Evolutionary conservation across 1,140 invertebrate genomes (phyloP).

Genomic region (Oedothorax gibbosus): DNA sequence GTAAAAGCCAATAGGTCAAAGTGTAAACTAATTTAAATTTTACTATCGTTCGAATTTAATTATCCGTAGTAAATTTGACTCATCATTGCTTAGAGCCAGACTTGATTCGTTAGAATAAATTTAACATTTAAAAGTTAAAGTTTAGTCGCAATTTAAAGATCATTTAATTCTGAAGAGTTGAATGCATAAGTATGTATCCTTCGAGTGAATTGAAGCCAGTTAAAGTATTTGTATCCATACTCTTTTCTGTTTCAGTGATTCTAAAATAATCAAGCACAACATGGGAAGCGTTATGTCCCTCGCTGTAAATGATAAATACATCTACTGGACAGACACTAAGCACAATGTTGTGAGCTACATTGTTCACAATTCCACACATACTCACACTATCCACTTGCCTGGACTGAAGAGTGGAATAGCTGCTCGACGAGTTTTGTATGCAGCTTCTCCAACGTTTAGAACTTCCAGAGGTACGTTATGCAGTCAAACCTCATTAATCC

Average conservation of each 20-base stretch:
- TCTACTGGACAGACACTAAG: conserved; percentile 70
- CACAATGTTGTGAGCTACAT: conserved; percentile 15
- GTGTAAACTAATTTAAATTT: too few species aligned
- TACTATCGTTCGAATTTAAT: too few species aligned
- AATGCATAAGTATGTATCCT: too few species aligned
- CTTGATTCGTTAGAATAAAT: too few species aligned
- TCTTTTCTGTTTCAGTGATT: conserved; percentile 29
- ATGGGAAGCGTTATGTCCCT: conserved; percentile 63
- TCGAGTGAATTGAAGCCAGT: not conserved
- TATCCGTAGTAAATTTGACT: too few species aligned
- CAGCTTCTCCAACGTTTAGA: not conserved
- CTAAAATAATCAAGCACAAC: not conserved
- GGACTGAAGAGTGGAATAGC: not conserved
- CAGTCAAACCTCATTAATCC: not conserved
- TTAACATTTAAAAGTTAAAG: too few species aligned
- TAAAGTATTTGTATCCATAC: not conserved
- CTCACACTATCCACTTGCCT: not conserved
- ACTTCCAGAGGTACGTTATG: not conserved
- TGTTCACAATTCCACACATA: not conserved
- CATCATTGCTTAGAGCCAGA: too few species aligned
- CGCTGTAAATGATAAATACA: conserved; percentile 66
- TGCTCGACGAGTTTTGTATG: conserved; percentile 8
- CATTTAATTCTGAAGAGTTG: too few species aligned
- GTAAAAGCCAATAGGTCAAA: too few species aligned
- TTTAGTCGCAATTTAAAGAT: too few species aligned